A percentile compares a stretch with the other conserved stretches of the same genome.
Conservation (phyloP, 1,140 invertebrate genomes). For the Cydia fagiglandana region DNA sequence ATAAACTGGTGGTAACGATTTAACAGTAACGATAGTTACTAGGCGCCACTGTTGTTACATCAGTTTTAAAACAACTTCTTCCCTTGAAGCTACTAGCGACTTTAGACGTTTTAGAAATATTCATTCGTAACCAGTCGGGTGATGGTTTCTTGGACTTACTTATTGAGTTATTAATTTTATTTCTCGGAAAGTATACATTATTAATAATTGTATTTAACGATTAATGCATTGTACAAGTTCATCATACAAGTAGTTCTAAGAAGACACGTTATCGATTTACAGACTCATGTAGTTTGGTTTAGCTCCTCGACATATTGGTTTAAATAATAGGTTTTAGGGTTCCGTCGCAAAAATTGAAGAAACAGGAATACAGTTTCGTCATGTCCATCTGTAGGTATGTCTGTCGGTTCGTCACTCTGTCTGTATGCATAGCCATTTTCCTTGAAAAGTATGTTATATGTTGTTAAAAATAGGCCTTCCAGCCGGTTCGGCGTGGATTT, state of each 20-base stretch:
- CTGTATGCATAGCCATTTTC: too few relatives aligned
- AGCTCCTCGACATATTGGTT: not conserved
- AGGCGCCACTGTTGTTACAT: not conserved
- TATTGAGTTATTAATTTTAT: constrained; percentile 10
- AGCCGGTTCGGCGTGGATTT: too few relatives aligned
- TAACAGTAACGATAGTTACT: not conserved
- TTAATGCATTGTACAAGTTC: not conserved
- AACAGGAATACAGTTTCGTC: too few relatives aligned
- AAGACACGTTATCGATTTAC: not conserved
- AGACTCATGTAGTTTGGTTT: not conserved
- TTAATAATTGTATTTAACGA: constrained; percentile 8
- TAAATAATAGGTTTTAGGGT: not conserved
- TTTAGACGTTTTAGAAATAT: not conserved
- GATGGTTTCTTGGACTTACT: not conserved
- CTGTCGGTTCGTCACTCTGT: too few relatives aligned
- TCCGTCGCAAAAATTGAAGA: too few relatives aligned
- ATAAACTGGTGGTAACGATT: not conserved
- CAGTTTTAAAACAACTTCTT: not conserved
- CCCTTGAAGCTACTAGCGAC: not conserved
- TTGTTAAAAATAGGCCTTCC: too few relatives aligned
- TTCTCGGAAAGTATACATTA: constrained; percentile 5
- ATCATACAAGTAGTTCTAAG: not conserved
- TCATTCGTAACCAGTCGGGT: not conserved
- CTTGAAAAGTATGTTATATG: too few relatives aligned
- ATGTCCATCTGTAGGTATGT: too few relatives aligned